phyloP scores from a whole-genome alignment of 2,888 invertebrate species.

The Pseudococcus longispinus region DNA sequence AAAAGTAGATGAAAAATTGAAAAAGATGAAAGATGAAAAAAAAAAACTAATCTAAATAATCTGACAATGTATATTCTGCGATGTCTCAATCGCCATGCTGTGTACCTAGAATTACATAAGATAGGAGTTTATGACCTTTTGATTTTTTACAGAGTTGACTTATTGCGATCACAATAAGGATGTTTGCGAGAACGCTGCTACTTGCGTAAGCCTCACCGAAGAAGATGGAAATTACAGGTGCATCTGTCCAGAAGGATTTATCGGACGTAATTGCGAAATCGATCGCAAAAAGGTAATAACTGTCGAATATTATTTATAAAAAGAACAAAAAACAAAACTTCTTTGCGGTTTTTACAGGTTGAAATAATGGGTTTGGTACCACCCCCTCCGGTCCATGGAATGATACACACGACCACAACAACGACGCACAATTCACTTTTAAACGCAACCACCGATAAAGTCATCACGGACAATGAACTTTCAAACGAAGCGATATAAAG shows the following conservation, averaged over 20 bases:
- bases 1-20: background rate
- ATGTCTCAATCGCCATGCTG: background rate
- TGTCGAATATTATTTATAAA: background rate
- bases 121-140: background rate
- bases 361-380: constrained; percentile 55
- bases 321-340: background rate
- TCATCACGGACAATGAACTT: constrained; percentile 46
- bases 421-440: constrained; percentile 34
- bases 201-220: constrained; percentile 78
- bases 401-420: constrained; percentile 7
- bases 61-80: background rate
- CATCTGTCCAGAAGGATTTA: constrained; percentile 76
- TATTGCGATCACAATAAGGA: constrained; percentile 81
- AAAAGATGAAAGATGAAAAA: background rate
- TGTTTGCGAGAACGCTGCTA: constrained; percentile 81
- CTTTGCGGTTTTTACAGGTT: background rate
- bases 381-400: constrained; percentile 32
- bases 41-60: constrained; percentile 23
- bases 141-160: constrained; percentile 69
- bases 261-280: constrained; percentile 78
- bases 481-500: constrained; percentile 42
- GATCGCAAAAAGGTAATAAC: constrained; percentile 59
- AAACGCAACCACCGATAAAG: constrained; percentile 33
- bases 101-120: background rate
- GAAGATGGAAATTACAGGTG: constrained; percentile 81